Percentiles rank a stretch among this genome's conserved stretches.
Conservation (phyloP, 2,113 vertebrate genomes). For the Manacus vitellinus region DNA sequence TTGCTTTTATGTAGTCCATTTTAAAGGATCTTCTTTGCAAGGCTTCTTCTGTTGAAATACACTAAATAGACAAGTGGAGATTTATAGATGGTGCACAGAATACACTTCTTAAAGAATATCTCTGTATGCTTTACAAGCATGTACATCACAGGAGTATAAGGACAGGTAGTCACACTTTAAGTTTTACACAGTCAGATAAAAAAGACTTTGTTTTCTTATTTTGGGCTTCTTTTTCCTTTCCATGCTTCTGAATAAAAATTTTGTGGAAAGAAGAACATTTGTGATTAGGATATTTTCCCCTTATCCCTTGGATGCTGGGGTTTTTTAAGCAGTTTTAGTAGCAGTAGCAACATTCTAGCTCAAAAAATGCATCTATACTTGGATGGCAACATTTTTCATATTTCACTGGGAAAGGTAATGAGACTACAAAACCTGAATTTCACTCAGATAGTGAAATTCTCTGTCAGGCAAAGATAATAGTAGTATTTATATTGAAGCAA, state of each 20-base stretch:
- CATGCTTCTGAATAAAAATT: neutral
- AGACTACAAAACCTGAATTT: neutral
- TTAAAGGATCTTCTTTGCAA: neutral
- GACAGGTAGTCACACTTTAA: slow-evolving; percentile 1
- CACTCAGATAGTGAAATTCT: neutral
- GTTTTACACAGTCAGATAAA: neutral
- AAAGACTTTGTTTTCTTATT: neutral
- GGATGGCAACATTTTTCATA: neutral
- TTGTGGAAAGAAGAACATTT: neutral
- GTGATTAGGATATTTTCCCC: neutral
- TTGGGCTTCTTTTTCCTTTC: neutral
- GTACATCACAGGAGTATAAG: neutral
- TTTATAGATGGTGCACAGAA: slow-evolving; percentile 10
- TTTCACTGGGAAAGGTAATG: neutral
- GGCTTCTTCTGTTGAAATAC: neutral
- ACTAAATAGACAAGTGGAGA: neutral
- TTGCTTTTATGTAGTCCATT: neutral
- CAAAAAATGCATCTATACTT: neutral
- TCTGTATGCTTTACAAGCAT: neutral
- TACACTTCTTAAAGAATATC: neutral
- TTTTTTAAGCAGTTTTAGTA: neutral
- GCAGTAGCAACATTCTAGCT: neutral
- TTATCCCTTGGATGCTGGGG: neutral
- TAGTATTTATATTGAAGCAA: neutral
- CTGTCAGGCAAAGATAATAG: neutral